These are phyloP conservation scores for Sternotherus odoratus DNA, from an alignment of 2,797 vertebrate species.

Conservation along the genomic window DNA sequence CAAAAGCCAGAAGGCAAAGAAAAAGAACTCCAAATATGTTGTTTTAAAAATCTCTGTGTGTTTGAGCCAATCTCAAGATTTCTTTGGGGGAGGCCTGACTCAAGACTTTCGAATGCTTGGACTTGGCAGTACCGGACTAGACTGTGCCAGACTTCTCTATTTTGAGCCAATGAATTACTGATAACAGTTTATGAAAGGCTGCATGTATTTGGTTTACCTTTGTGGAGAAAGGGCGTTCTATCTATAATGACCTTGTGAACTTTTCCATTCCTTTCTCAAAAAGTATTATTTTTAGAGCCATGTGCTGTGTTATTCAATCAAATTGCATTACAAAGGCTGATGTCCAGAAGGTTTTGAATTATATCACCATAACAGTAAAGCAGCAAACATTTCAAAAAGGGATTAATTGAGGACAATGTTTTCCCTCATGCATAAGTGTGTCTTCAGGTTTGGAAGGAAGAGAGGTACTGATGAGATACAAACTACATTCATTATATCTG, in stretches of 20 bases:
- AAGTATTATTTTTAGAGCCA: background rate
- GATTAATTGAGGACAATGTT: background rate
- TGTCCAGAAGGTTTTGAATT: background rate
- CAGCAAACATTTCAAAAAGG: background rate
- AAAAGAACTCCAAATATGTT: background rate
- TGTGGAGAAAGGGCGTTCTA: background rate
- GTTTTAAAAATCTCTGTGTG: background rate
- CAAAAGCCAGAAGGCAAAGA: background rate
- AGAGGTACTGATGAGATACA: background rate
- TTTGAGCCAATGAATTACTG: background rate
- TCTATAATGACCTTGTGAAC: background rate
- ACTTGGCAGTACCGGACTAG: background rate
- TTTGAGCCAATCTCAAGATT: background rate
- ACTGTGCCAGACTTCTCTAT: background rate
- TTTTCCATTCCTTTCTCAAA: background rate
- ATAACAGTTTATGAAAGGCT: background rate
- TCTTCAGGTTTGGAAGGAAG: background rate
- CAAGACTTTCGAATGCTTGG: background rate
- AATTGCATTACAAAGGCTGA: background rate
- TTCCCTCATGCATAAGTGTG: background rate
- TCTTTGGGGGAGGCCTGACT: background rate
- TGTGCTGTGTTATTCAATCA: background rate
- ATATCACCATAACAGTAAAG: fast-evolving
- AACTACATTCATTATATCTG: background rate
- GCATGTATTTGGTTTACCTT: background rate